phyloP scores from a whole-genome alignment of 1,140 invertebrate genomes.

The Bombus confusus region DNA sequence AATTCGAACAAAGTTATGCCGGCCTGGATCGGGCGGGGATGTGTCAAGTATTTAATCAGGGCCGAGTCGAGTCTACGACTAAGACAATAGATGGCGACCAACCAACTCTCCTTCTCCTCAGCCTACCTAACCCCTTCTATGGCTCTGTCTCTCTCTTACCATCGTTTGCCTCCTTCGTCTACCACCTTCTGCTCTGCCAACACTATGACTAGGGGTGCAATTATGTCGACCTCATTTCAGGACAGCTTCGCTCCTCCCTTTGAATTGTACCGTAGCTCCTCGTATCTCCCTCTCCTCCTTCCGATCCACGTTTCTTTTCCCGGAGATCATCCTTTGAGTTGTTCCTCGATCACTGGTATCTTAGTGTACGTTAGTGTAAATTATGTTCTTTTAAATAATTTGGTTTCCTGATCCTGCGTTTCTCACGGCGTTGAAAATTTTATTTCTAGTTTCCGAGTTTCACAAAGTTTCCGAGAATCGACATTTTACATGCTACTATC shows the following conservation, averaged over 20 bases:
- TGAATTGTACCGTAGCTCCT: conserved; percentile 40
- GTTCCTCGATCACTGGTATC: not conserved
- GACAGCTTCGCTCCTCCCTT: conserved; percentile 59
- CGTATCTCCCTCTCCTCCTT: not conserved
- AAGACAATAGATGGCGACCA: conserved; percentile 78
- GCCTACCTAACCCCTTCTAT: conserved; percentile 46
- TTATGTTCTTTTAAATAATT: no score
- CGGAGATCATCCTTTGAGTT: conserved; percentile 6
- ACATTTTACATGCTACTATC: no score
- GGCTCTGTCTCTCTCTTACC: conserved; percentile 43
- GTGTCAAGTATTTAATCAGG: conserved; percentile 82
- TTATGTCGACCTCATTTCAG: conserved; percentile 72
- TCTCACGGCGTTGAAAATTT: no score
- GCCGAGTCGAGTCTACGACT: conserved; percentile 75
- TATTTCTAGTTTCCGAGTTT: no score
- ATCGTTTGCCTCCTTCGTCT: conserved; percentile 49
- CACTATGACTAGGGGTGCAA: conserved; percentile 61
- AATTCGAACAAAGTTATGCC: conserved; percentile 81
- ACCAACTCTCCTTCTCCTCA: conserved; percentile 52
- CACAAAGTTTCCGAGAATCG: no score
- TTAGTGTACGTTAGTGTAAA: no score
- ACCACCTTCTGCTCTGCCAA: conserved; percentile 29
- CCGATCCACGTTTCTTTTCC: not conserved
- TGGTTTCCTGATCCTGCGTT: no score
- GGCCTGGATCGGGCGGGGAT: conserved; percentile 72